Conservation (phyloP, 2,113 vertebrate genomes). For the Formicarius rufipectus region DNA sequence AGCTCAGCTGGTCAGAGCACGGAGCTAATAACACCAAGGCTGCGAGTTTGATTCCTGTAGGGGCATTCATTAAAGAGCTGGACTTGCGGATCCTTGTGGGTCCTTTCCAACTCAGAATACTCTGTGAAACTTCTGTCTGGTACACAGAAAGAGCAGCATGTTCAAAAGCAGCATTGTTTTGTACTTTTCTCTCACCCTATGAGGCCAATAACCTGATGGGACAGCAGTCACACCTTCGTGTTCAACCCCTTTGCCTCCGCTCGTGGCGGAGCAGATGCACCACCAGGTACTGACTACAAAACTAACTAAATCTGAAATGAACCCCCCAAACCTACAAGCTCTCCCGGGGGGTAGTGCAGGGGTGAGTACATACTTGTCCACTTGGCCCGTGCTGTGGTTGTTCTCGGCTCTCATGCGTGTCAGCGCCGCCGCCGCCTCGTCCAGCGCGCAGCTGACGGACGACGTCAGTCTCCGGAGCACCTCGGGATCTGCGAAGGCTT, state of each 20-base stretch:
- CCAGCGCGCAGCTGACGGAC: conserved; percentile 97
- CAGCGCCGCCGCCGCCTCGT: conserved; percentile 95
- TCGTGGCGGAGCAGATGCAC: background rate
- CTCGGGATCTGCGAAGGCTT: conserved; percentile 99
- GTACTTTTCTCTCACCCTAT: background rate
- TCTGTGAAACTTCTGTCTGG: background rate
- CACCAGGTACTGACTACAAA: background rate
- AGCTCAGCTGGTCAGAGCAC: background rate
- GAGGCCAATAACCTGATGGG: background rate
- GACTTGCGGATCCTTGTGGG: background rate
- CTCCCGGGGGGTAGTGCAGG: accelerated
- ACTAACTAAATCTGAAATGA: background rate
- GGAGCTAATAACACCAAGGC: background rate
- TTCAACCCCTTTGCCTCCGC: background rate
- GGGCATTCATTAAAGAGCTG: background rate
- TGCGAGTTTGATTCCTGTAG: background rate
- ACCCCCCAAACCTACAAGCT: background rate
- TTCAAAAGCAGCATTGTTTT: background rate
- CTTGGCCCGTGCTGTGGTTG: conserved; percentile 92
- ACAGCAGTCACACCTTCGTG: background rate
- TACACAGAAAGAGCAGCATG: background rate
- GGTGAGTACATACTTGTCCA: conserved; percentile 92
- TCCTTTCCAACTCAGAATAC: background rate
- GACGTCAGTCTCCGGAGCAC: conserved; percentile 96
- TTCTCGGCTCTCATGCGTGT: conserved; percentile 98